Evolutionary conservation across 2,113 vertebrate genomes (phyloP).

Genomic region (Spea multiplicata): DNA sequence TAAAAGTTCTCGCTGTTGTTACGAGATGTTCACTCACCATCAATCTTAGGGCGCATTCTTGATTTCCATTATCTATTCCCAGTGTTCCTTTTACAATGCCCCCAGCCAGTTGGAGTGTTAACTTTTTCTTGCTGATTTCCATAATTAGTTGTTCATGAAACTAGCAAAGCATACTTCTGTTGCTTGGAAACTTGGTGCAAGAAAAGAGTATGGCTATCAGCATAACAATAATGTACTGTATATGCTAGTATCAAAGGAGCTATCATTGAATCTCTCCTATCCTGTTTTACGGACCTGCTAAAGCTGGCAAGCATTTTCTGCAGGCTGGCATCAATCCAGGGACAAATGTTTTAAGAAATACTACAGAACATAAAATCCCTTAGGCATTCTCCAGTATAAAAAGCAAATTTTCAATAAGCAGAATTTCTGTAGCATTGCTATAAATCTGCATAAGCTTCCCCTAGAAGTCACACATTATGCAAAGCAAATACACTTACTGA

Average conservation of each 20-base stretch:
- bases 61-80: neutral
- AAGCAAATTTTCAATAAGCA: conserved; percentile 21
- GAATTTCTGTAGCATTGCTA: neutral
- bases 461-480: conserved; percentile 12
- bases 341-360: conserved; percentile 14
- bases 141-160: neutral
- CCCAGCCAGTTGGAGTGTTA: neutral
- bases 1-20: no score
- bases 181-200: neutral
- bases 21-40: no score
- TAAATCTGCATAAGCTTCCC: conserved; percentile 23
- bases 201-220: neutral
- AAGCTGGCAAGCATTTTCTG: conserved; percentile 18
- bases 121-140: neutral
- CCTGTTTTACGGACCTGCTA: conserved; percentile 1
- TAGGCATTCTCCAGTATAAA: conserved; percentile 19
- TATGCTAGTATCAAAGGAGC: neutral
- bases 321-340: conserved; percentile 21
- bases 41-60: no score
- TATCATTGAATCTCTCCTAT: neutral
- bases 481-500: conserved; percentile 11
- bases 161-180: neutral
- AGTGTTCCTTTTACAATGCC: neutral
- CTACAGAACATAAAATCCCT: conserved; percentile 31
- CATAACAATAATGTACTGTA: neutral